Evolutionary conservation across 2,797 vertebrate species (phyloP).

Genomic region (Myiotriccus ornatus): DNA sequence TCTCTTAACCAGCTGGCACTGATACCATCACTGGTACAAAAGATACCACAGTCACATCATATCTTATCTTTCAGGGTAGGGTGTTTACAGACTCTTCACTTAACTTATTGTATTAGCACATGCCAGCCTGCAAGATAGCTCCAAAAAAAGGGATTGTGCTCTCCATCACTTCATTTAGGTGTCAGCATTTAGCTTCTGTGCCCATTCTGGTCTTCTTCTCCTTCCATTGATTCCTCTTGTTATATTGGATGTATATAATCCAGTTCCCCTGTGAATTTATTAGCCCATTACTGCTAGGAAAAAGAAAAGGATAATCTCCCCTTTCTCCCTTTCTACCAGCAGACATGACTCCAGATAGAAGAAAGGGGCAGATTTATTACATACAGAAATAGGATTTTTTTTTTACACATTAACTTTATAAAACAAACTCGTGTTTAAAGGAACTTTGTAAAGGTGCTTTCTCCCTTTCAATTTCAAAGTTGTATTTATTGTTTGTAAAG

Average conservation of each 20-base stretch:
- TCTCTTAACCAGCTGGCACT: not conserved
- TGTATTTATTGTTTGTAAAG: not conserved
- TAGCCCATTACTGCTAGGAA: not conserved
- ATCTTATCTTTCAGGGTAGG: constrained; percentile 11
- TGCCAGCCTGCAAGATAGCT: not conserved
- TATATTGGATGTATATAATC: not conserved
- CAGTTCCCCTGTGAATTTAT: not conserved
- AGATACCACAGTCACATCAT: not conserved
- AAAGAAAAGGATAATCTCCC: not conserved
- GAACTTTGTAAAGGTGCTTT: not conserved
- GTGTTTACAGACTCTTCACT: constrained; percentile 19
- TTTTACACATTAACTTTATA: not conserved
- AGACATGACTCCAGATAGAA: not conserved
- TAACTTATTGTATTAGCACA: not conserved
- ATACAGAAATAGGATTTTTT: not conserved
- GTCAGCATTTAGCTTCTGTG: not conserved
- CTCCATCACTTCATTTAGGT: not conserved
- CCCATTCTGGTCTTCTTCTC: not conserved
- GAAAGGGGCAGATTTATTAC: not conserved
- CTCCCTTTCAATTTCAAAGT: not conserved
- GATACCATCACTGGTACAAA: constrained; percentile 11
- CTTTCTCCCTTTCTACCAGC: not conserved
- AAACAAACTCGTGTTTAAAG: not conserved
- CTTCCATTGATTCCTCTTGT: not conserved
- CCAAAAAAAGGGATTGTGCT: not conserved